These are phyloP conservation scores for Campylomormyrus numenius DNA, from an alignment of 2,113 vertebrate species.

Conservation along the genomic window DNA sequence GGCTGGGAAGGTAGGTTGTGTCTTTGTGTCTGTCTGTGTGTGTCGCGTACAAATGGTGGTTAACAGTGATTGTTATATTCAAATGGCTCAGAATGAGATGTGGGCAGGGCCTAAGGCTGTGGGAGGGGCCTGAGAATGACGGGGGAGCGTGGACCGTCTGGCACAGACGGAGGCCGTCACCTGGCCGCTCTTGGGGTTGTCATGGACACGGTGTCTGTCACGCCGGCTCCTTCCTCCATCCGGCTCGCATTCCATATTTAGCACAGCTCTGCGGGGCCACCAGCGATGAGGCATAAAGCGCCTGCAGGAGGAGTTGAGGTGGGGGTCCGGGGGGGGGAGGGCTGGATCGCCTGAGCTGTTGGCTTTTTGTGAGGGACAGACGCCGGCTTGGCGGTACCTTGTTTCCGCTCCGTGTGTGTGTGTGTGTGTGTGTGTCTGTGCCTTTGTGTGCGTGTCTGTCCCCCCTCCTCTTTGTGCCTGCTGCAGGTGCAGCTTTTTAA, in stretches of 20 bases:
- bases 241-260: background rate
- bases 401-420: background rate
- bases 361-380: conserved; percentile 1
- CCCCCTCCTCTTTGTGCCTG: background rate
- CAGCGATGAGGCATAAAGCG: background rate
- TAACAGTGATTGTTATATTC: background rate
- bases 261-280: background rate
- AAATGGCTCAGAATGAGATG: background rate
- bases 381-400: background rate
- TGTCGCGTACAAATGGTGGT: background rate
- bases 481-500: background rate
- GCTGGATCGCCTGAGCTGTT: background rate
- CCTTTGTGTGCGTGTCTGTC: background rate
- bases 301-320: background rate
- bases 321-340: background rate
- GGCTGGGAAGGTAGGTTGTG: conserved; percentile 81
- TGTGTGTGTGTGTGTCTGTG: background rate
- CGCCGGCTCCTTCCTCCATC: conserved; percentile 17
- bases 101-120: background rate
- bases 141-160: background rate
- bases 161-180: background rate
- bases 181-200: background rate
- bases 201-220: background rate
- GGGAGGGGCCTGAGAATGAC: background rate
- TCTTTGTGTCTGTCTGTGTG: background rate